Evolutionary conservation across 2,888 invertebrate genomes (phyloP).

Genomic region (Sericinus montela): DNA sequence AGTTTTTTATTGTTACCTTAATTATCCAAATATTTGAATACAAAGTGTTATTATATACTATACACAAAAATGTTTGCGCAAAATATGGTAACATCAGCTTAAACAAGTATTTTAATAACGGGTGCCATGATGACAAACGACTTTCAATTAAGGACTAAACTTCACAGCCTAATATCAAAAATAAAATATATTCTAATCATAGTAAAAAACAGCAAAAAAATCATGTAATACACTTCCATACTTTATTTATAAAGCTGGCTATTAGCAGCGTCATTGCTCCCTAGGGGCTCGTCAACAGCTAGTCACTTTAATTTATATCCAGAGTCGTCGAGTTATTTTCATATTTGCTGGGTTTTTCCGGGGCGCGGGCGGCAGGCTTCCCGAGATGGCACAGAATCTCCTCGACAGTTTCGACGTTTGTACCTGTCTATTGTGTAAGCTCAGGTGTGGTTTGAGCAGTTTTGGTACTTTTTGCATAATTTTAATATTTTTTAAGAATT

Average conservation of each 20-base stretch:
- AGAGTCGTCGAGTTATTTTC: conserved; percentile 33
- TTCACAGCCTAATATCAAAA: too few relatives aligned
- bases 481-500: too few relatives aligned
- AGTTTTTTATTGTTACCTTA: too few relatives aligned
- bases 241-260: conserved; percentile 12
- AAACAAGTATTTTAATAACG: too few relatives aligned
- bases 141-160: too few relatives aligned
- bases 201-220: neutral
- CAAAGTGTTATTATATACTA: too few relatives aligned
- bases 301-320: conserved; percentile 33
- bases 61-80: too few relatives aligned
- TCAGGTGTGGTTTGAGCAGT: conserved; percentile 20
- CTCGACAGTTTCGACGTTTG: conserved; percentile 49
- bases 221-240: neutral
- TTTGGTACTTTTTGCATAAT: conserved; percentile 37
- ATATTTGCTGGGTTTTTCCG: conserved; percentile 38
- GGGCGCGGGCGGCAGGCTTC: conserved; percentile 27
- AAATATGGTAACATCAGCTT: too few relatives aligned
- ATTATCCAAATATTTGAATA: too few relatives aligned
- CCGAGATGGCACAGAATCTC: conserved; percentile 42
- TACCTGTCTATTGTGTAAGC: conserved; percentile 49
- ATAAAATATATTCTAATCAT: neutral
- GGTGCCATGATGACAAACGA: too few relatives aligned
- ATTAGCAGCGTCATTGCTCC: conserved; percentile 21
- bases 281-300: conserved; percentile 24